Evolutionary conservation across 2,797 vertebrate species (phyloP).

Genomic region (Perdix hodgsoniae): DNA sequence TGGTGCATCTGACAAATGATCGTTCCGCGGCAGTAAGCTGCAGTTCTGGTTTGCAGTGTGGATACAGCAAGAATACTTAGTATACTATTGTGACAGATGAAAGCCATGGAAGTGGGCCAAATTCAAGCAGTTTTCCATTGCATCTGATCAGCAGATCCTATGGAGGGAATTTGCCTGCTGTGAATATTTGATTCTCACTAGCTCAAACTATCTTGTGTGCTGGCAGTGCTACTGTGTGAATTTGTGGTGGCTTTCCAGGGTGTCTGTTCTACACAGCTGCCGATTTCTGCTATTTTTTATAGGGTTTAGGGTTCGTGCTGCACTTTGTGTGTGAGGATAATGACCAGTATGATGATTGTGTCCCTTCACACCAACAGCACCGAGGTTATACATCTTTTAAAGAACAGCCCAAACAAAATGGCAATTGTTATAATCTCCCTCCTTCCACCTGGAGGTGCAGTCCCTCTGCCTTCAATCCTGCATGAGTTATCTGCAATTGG

Average conservation of each 20-base stretch:
- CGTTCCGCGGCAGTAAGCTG: conserved; percentile 41
- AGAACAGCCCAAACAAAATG: neutral
- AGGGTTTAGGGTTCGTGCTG: neutral
- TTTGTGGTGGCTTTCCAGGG: conserved; percentile 44
- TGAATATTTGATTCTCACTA: conserved; percentile 57
- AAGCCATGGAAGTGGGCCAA: conserved; percentile 52
- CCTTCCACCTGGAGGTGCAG: neutral
- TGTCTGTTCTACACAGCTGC: neutral
- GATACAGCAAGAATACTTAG: conserved; percentile 45
- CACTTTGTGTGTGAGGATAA: neutral
- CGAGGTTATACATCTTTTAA: neutral
- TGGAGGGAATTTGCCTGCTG: conserved; percentile 74
- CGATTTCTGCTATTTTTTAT: neutral
- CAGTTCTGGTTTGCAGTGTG: neutral
- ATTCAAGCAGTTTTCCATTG: conserved; percentile 57
- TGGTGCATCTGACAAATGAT: conserved; percentile 41
- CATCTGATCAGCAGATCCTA: conserved; percentile 74
- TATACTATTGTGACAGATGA: conserved; percentile 35
- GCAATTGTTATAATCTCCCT: neutral
- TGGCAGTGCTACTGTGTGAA: conserved; percentile 22
- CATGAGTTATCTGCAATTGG: neutral
- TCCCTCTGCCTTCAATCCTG: neutral
- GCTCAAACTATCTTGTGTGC: conserved; percentile 19
- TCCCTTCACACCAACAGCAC: neutral
- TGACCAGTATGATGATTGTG: neutral